Conservation (phyloP, 2,113 vertebrate species). For the Desmodus rotundus region DNA sequence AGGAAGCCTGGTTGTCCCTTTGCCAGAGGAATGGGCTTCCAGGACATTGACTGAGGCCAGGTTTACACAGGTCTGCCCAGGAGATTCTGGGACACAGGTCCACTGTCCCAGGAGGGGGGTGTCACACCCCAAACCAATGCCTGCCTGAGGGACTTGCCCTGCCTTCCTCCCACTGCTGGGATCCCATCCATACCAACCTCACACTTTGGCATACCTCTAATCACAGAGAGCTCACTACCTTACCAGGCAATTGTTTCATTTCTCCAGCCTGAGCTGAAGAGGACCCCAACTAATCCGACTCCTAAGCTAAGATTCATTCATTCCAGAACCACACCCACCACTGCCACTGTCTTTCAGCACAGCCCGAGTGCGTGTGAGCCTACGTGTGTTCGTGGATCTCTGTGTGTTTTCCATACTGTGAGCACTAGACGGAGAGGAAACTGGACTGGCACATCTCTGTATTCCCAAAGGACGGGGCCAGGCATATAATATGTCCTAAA, state of each 20-base stretch:
- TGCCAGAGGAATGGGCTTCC: not conserved
- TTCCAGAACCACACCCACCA: not conserved
- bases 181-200: not conserved
- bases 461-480: not conserved
- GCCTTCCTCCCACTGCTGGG: not conserved
- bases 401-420: not conserved
- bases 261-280: not conserved
- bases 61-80: not conserved
- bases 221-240: not conserved
- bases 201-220: not conserved
- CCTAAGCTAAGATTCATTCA: not conserved
- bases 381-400: not conserved
- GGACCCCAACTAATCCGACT: not conserved
- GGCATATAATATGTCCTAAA: not conserved
- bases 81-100: not conserved
- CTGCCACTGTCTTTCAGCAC: not conserved
- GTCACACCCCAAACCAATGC: not conserved
- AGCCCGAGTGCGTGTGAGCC: fast-evolving
- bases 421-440: not conserved
- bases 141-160: not conserved
- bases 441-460: fast-evolving
- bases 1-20: not conserved
- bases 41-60: not conserved
- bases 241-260: not conserved
- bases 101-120: not conserved